A percentile compares a stretch with the other conserved stretches of the same genome.
These are phyloP conservation scores for Miniopterus natalensis DNA, from an alignment of 2,113 vertebrate genomes.

Conservation along the genomic window DNA sequence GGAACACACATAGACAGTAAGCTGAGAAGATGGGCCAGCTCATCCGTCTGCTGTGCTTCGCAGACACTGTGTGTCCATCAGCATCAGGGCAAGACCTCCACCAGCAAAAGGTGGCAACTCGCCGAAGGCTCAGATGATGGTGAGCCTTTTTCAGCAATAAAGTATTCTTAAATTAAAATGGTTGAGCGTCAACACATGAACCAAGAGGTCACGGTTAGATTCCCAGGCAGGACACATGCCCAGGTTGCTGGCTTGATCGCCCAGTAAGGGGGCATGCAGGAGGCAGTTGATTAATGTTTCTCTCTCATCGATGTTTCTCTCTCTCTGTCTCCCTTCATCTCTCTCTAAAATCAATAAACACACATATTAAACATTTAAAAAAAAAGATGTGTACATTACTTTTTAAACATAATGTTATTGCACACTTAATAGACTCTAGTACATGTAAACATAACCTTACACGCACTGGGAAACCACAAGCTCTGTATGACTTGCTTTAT, in stretches of 20 bases:
- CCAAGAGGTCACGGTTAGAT: too few relatives aligned
- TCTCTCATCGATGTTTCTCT: too few relatives aligned
- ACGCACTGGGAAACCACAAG: background rate
- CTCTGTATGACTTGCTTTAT: background rate
- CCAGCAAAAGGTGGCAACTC: background rate
- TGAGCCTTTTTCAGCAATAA: background rate
- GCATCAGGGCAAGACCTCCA: background rate
- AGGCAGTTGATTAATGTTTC: too few relatives aligned
- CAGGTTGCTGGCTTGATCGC: too few relatives aligned
- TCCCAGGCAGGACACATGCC: too few relatives aligned
- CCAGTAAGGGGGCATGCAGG: too few relatives aligned
- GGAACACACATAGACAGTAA: background rate
- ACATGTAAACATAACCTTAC: background rate
- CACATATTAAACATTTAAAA: background rate
- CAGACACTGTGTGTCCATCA: background rate
- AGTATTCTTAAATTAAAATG: background rate
- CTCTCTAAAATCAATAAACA: too few relatives aligned
- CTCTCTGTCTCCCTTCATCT: too few relatives aligned
- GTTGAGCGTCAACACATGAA: too few relatives aligned
- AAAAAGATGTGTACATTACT: background rate
- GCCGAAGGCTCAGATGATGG: background rate
- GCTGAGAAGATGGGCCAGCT: background rate
- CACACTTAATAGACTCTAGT: background rate
- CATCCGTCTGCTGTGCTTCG: background rate
- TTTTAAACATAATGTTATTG: background rate